phyloP scores from a whole-genome alignment of 2,113 vertebrate genomes.

The Larimichthys crocea region DNA sequence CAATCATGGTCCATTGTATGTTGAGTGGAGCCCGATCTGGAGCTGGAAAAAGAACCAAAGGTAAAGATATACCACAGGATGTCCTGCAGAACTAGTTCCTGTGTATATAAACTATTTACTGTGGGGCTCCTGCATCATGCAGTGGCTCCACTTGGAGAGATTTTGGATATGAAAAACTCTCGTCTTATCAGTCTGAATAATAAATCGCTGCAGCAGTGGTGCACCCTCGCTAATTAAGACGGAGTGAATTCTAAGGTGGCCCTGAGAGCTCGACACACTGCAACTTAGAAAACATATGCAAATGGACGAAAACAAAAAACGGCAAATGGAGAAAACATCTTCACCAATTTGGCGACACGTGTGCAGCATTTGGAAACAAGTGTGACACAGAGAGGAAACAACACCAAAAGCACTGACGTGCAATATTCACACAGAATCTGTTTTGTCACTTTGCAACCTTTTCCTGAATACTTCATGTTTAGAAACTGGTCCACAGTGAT shows the following conservation, averaged over 20 bases:
- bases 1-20: conserved; percentile 92
- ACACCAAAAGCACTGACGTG: background rate
- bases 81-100: background rate
- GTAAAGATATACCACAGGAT: background rate
- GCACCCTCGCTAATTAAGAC: conserved; percentile 3
- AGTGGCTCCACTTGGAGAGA: background rate
- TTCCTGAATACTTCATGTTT: background rate
- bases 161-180: background rate
- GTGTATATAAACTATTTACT: background rate
- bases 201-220: conserved; percentile 1
- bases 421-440: background rate
- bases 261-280: background rate
- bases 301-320: background rate
- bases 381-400: background rate
- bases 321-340: background rate
- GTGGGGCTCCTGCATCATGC: background rate
- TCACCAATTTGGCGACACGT: background rate
- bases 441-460: background rate
- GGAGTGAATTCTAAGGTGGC: background rate
- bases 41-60: conserved; percentile 79
- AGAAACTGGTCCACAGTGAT: too few species aligned
- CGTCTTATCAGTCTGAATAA: conserved; percentile 5
- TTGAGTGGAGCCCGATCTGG: conserved; percentile 93
- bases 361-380: background rate
- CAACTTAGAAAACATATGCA: conserved; percentile 3